A percentile compares a stretch with the other conserved stretches of the same genome.
phyloP scores from a whole-genome alignment of 2,797 vertebrate genomes.

The Orientallactaga sibirica region DNA sequence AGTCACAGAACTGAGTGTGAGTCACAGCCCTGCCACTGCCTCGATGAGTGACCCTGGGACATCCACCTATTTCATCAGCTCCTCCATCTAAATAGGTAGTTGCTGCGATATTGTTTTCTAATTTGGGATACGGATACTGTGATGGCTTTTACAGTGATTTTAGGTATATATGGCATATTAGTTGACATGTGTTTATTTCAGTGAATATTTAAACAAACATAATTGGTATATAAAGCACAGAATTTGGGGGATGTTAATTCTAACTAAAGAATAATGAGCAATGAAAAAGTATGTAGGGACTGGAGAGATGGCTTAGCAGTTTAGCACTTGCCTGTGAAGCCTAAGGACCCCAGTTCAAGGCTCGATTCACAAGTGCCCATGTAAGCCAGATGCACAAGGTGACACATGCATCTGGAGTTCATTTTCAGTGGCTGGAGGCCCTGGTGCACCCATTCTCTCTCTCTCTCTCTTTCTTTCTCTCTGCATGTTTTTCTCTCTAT shows the following conservation, averaged over 20 bases:
- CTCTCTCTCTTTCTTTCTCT: too few relatives aligned
- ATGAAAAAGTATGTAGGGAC: neutral
- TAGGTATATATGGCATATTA: neutral
- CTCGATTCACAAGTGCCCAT: too few relatives aligned
- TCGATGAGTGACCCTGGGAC: neutral
- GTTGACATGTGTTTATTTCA: neutral
- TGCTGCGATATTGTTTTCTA: neutral
- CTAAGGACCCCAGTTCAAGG: too few relatives aligned
- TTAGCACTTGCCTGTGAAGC: too few relatives aligned
- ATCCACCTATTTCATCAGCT: neutral
- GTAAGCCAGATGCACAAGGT: too few relatives aligned
- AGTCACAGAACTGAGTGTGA: neutral
- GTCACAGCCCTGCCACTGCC: neutral
- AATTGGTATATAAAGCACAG: neutral
- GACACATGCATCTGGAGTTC: too few relatives aligned
- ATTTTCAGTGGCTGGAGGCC: too few relatives aligned
- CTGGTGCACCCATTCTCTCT: too few relatives aligned
- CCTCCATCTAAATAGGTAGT: neutral
- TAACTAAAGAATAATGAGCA: slow-evolving; percentile 3
- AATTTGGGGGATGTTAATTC: neutral
- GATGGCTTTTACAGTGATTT: neutral
- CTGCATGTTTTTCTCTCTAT: too few relatives aligned
- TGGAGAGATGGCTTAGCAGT: too few relatives aligned
- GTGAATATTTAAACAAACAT: neutral
- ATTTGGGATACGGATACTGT: neutral